Conservation (phyloP, 1,140 invertebrate species). For the Stegodyphus mimosarum region DNA sequence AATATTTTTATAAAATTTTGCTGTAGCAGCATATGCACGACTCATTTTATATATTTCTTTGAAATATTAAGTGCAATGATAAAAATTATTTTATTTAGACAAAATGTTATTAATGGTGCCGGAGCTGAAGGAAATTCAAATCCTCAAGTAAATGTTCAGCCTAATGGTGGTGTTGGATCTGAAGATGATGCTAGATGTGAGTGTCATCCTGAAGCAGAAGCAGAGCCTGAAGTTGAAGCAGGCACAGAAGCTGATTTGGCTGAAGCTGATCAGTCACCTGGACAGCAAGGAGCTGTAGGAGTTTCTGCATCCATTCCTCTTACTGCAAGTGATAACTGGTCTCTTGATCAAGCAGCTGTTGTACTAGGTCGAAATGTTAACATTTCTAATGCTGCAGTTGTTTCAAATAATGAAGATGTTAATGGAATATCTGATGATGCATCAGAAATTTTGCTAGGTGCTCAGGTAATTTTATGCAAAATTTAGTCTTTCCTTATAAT, state of each 20-base stretch:
- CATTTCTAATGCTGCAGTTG: not conserved
- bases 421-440: not conserved
- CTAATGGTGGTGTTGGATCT: not conserved
- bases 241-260: slow-evolving; percentile 51
- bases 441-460: not conserved
- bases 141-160: not conserved
- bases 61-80: too few relatives aligned
- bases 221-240: slow-evolving; percentile 38
- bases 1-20: too few relatives aligned
- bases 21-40: too few relatives aligned
- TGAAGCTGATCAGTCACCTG: slow-evolving; percentile 53
- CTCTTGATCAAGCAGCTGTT: not conserved
- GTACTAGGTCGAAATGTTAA: not conserved
- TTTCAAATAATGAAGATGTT: not conserved
- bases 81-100: not conserved
- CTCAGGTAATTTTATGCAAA: not conserved
- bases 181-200: slow-evolving; percentile 27
- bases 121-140: not conserved
- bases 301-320: not conserved
- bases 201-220: slow-evolving; percentile 38
- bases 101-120: slow-evolving; percentile 4
- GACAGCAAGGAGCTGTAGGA: slow-evolving; percentile 44
- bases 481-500: too few relatives aligned
- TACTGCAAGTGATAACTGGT: not conserved
- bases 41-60: too few relatives aligned